phyloP scores from a whole-genome alignment of 2,797 vertebrate genomes.

The Eurystomus glaucurus region DNA sequence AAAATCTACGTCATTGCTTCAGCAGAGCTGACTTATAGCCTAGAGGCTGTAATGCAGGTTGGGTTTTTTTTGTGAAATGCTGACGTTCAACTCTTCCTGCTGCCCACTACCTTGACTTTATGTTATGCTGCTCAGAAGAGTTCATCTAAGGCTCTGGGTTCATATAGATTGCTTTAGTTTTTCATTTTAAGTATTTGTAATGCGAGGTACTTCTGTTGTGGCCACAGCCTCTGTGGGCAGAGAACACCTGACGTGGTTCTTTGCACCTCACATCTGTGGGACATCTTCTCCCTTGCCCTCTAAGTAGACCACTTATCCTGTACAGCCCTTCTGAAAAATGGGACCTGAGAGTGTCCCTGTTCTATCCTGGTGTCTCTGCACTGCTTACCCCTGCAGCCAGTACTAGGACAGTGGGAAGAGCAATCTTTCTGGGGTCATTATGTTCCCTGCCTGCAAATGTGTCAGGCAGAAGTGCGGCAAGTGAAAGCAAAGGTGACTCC shows the following conservation, averaged over 20 bases:
- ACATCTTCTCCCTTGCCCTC: background rate
- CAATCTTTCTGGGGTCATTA: background rate
- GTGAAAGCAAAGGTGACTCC: background rate
- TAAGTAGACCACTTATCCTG: background rate
- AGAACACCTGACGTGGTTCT: background rate
- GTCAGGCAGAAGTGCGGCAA: background rate
- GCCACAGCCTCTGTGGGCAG: background rate
- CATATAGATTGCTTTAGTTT: background rate
- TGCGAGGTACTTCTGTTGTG: background rate
- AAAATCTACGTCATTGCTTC: background rate
- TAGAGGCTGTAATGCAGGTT: background rate
- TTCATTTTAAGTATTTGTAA: background rate
- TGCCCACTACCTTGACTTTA: background rate
- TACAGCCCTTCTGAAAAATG: background rate
- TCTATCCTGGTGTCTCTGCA: background rate
- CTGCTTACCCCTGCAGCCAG: background rate
- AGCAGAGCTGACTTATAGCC: background rate
- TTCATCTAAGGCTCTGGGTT: background rate
- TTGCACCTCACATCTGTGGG: background rate
- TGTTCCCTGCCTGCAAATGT: fast-evolving
- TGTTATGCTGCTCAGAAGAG: background rate
- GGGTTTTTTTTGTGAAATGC: background rate
- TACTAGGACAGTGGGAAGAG: background rate
- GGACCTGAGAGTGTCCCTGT: background rate
- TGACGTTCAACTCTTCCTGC: fast-evolving